phyloP scores from a whole-genome alignment of 2,113 vertebrate species.

The Nerophis lumbriciformis region DNA sequence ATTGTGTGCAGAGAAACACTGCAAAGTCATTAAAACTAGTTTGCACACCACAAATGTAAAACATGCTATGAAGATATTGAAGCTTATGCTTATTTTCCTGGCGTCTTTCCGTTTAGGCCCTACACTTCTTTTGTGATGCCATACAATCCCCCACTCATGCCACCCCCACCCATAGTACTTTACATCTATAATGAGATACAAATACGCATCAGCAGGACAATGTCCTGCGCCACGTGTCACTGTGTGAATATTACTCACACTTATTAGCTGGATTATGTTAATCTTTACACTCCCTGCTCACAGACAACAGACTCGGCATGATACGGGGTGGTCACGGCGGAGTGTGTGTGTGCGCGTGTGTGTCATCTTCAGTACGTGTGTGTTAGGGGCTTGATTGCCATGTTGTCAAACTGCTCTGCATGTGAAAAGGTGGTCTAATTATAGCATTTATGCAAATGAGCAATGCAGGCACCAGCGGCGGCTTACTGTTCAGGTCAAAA shows the following conservation, averaged over 20 bases:
- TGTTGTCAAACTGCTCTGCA: constrained; percentile 71
- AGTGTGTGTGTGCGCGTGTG: constrained; percentile 48
- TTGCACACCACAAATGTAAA: background rate
- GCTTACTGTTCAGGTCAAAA: constrained; percentile 48
- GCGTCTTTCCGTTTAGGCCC: constrained; percentile 18
- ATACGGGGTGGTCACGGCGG: constrained; percentile 60
- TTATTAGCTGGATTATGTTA: constrained; percentile 75
- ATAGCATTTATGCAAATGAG: constrained; percentile 68
- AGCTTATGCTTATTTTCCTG: constrained; percentile 24
- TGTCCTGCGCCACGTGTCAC: constrained; percentile 67
- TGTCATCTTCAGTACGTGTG: constrained; percentile 28
- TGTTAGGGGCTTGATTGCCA: constrained; percentile 60
- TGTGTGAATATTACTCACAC: constrained; percentile 74
- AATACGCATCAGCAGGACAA: constrained; percentile 72
- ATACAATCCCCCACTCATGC: constrained; percentile 35
- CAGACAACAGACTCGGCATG: constrained; percentile 70
- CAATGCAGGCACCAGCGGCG: constrained; percentile 31
- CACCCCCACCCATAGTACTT: constrained; percentile 50
- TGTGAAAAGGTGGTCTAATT: constrained; percentile 70
- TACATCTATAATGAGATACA: constrained; percentile 74
- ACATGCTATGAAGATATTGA: constrained; percentile 20
- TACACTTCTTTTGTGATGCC: constrained; percentile 36
- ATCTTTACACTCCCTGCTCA: constrained; percentile 71
- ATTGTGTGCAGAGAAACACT: constrained; percentile 1
- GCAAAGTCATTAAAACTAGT: constrained; percentile 13